phyloP scores from a whole-genome alignment of 2,113 vertebrate species.

The Alethe diademata region DNA sequence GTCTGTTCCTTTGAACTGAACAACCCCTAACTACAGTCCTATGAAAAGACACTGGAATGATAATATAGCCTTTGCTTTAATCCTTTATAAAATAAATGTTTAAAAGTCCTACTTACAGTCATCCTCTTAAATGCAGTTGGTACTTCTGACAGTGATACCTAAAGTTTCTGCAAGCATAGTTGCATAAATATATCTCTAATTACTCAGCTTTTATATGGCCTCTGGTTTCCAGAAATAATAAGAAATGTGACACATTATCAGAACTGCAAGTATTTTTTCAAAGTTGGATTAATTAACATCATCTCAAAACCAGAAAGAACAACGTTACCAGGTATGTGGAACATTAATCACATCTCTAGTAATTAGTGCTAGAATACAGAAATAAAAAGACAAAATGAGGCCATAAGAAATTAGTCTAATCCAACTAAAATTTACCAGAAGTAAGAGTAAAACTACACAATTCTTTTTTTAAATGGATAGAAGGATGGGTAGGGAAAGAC shows the following conservation, averaged over 20 bases:
- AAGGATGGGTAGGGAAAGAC: background rate
- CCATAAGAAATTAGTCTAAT: slow-evolving; percentile 56
- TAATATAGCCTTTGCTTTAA: background rate
- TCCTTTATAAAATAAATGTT: background rate
- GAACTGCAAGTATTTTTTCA: slow-evolving; percentile 52
- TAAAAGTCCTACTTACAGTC: background rate
- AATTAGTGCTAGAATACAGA: slow-evolving; percentile 70
- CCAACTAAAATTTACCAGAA: slow-evolving; percentile 39
- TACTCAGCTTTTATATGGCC: slow-evolving; percentile 36
- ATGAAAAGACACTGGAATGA: background rate
- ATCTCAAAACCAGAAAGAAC: slow-evolving; percentile 71
- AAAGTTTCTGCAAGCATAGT: slow-evolving; percentile 4
- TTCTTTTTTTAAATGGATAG: background rate
- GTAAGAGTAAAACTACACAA: background rate
- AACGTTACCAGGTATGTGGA: slow-evolving; percentile 64
- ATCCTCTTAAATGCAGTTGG: background rate
- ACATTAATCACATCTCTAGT: slow-evolving; percentile 75
- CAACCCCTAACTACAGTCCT: background rate
- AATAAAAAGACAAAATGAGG: slow-evolving; percentile 69
- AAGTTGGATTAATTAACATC: slow-evolving; percentile 76
- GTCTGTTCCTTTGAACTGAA: background rate
- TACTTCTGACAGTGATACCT: background rate
- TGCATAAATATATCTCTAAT: slow-evolving; percentile 36
- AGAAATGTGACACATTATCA: slow-evolving; percentile 39
- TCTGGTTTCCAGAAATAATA: slow-evolving; percentile 57